Base-by-base conservation (phyloP, 2,113 vertebrate genomes). In the Tiliqua scincoides region DNA sequence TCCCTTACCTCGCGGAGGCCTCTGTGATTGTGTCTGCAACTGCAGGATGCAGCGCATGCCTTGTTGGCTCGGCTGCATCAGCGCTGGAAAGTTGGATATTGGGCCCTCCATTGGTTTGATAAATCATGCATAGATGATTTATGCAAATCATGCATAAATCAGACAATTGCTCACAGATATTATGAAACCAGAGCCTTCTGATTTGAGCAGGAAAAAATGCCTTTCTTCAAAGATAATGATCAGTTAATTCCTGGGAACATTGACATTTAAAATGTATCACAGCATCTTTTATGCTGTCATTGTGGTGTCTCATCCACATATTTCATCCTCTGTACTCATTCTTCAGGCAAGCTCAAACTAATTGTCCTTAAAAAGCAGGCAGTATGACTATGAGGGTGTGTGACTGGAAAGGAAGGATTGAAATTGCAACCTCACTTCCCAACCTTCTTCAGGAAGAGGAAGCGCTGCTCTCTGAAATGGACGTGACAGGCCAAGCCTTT, bases 401-500 rank as follows among this genome's bases (percentile, higher is more conserved):
- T 57, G 9, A 1, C 21, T 57, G 2, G 14, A 0, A 70, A 21
- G 2, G 54, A 70, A 52, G 27, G 11, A n/a, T 23, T 27, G 21
- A 82, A 87, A 83, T 84, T 7, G 5, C 18, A 72, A 3, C 84
- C 0, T 35, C 9, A 63, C 52, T 2, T 35, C 84, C 48, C 63
- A 57, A 25, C 21, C 1, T 75, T 70, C 74, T 77, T 21, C 93
- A 99, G 99, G 98, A 99, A 89, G 98, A 99, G 91, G 99, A 99
- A 62, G 99, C 98, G 0, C 93, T 99, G 78, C 97, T 99, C 48
- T 99, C 98, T 0, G 98, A 99, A 96, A 99, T 99, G 99, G 99
- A 99, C 27, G 99, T 99, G 92, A 99, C 99, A 2, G 99, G 99
- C 23, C 99, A 99, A 94, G 98, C 99, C 18, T 99, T 99, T 79